Conservation (phyloP, 2,113 vertebrate genomes). For the Cairina moschata region DNA sequence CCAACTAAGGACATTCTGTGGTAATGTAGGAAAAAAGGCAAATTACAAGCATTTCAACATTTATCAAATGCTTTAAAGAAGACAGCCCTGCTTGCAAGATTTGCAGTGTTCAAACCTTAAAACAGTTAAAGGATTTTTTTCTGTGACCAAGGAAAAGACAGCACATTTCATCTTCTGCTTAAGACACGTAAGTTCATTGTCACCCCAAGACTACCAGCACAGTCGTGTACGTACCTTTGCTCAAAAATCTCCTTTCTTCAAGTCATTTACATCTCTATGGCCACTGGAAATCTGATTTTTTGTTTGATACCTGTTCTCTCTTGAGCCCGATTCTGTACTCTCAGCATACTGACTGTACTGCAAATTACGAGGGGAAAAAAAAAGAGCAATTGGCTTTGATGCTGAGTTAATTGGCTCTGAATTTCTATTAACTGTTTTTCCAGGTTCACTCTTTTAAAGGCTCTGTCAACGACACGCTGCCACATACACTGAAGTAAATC, state of each 20-base stretch:
- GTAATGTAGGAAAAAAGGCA: neutral
- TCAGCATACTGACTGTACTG: neutral
- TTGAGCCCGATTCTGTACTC: neutral
- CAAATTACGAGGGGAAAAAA: neutral
- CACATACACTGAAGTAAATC: neutral
- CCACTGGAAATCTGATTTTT: neutral
- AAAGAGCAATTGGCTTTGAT: neutral
- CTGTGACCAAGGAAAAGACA: neutral
- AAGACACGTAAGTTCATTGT: neutral
- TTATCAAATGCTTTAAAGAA: neutral
- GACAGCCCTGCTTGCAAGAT: neutral
- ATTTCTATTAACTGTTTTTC: neutral
- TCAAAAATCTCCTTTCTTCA: neutral
- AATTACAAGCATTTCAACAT: neutral
- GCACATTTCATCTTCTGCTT: neutral
- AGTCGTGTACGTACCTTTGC: neutral
- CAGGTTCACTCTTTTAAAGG: neutral
- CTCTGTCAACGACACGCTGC: neutral
- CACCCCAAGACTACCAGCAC: fast-evolving
- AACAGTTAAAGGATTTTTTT: neutral
- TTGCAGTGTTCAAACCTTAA: neutral
- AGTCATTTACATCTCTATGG: neutral
- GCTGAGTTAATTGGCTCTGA: neutral
- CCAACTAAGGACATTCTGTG: neutral
- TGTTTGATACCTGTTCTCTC: neutral